These are phyloP conservation scores for Bubo blakistoni DNA, from an alignment of 2,113 vertebrate species.

Conservation along the genomic window DNA sequence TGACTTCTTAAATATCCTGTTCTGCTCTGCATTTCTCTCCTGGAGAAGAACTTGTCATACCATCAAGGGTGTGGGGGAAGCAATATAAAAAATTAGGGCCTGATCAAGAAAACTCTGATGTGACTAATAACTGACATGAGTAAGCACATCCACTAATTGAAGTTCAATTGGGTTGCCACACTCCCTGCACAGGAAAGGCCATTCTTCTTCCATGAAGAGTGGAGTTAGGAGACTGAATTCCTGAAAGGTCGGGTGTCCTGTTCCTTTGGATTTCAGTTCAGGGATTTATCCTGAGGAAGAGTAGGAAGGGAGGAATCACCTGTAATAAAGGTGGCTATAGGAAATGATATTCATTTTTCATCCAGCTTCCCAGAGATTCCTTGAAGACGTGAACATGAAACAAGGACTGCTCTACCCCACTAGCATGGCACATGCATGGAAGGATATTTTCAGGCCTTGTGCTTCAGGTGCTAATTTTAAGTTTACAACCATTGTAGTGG, in stretches of 20 bases:
- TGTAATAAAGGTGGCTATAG: not conserved
- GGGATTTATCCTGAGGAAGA: not conserved
- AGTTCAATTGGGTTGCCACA: not conserved
- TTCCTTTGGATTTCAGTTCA: not conserved
- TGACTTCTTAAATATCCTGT: not conserved
- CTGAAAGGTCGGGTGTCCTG: not conserved
- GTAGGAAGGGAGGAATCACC: not conserved
- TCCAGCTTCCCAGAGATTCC: not conserved
- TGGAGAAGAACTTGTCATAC: not conserved
- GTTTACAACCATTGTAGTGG: not conserved
- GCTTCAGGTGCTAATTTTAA: not conserved
- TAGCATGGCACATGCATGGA: not conserved
- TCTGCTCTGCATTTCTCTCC: not conserved
- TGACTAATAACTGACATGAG: not conserved
- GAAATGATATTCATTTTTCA: not conserved
- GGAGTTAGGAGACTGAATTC: not conserved
- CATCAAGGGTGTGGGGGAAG: not conserved
- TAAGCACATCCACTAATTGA: not conserved
- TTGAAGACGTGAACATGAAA: not conserved
- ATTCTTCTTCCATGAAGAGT: not conserved
- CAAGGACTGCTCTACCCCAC: not conserved
- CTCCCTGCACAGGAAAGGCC: not conserved
- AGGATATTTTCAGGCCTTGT: not conserved
- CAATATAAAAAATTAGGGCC: not conserved
- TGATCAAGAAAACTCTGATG: constrained; percentile 5